These are phyloP conservation scores for Ispidina lecontei DNA, from an alignment of 2,797 vertebrate species.

Conservation along the genomic window DNA sequence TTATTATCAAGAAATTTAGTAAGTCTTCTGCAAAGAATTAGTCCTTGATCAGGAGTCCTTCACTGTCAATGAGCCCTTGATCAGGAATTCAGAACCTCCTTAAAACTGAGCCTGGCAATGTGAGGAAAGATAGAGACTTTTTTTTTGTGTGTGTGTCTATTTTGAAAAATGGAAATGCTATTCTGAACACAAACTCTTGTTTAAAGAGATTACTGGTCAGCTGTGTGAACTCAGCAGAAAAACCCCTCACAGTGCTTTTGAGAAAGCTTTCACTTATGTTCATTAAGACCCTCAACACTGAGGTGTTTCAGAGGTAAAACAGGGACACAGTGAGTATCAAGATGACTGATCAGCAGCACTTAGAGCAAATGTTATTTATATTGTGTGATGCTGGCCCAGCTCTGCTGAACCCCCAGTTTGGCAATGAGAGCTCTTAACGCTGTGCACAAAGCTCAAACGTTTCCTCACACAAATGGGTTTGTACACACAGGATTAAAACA, in stretches of 20 bases:
- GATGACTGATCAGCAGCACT: not conserved
- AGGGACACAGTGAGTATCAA: not conserved
- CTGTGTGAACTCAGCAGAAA: not conserved
- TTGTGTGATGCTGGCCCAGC: not conserved
- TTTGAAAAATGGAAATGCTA: not conserved
- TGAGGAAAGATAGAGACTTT: not conserved
- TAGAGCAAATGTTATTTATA: not conserved
- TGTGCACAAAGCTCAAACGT: not conserved
- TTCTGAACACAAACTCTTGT: not conserved
- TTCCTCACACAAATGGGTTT: conserved; percentile 8
- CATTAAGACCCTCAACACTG: not conserved
- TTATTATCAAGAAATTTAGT: not conserved
- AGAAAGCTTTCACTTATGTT: not conserved
- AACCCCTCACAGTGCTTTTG: not conserved
- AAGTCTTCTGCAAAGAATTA: not conserved
- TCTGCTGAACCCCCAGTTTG: not conserved
- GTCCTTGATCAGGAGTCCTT: not conserved
- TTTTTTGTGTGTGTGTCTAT: not conserved
- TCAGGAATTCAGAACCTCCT: not conserved
- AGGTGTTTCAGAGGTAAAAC: not conserved
- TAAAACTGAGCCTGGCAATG: not conserved
- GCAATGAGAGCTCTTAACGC: not conserved
- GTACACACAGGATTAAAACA: not conserved
- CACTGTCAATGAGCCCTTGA: not conserved
- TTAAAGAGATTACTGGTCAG: not conserved